A percentile compares a stretch with the other conserved stretches of the same genome.
These are phyloP conservation scores for Aethes cnicana DNA, from an alignment of 2,888 invertebrate species.

Conservation along the genomic window DNA sequence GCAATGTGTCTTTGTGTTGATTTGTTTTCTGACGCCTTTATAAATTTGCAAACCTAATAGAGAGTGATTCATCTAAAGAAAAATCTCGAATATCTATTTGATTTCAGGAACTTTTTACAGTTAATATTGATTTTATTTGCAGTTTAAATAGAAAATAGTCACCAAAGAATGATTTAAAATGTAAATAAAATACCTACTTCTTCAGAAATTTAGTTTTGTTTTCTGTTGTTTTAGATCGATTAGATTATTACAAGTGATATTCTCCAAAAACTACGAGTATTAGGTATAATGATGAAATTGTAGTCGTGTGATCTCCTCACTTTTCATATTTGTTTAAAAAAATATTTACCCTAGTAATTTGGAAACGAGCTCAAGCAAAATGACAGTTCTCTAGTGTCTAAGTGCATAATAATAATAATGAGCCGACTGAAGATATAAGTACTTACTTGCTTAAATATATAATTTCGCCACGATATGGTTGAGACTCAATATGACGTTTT, in stretches of 20 bases:
- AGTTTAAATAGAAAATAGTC: no score
- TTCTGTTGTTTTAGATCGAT: background rate
- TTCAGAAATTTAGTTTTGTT: no score
- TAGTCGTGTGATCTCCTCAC: background rate
- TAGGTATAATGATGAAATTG: background rate
- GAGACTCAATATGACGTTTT: conserved; percentile 54
- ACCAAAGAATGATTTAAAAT: no score
- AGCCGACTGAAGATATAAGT: conserved; percentile 66
- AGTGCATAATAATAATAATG: conserved; percentile 53
- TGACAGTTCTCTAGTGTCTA: conserved; percentile 53
- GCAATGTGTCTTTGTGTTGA: conserved; percentile 9
- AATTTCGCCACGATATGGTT: conserved; percentile 49
- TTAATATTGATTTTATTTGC: no score
- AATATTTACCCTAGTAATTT: conserved; percentile 29
- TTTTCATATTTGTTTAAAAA: background rate
- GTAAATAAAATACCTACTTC: no score
- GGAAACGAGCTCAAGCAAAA: conserved; percentile 51
- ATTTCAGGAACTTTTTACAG: no score
- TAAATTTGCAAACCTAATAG: conserved; percentile 9
- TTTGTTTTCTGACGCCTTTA: conserved; percentile 1
- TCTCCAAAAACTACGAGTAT: no score
- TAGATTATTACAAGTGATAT: no score
- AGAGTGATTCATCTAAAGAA: no score
- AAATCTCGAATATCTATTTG: no score
- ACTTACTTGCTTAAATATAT: conserved; percentile 55